Conservation (phyloP, 2,113 vertebrate genomes). For the Colius striatus region DNA sequence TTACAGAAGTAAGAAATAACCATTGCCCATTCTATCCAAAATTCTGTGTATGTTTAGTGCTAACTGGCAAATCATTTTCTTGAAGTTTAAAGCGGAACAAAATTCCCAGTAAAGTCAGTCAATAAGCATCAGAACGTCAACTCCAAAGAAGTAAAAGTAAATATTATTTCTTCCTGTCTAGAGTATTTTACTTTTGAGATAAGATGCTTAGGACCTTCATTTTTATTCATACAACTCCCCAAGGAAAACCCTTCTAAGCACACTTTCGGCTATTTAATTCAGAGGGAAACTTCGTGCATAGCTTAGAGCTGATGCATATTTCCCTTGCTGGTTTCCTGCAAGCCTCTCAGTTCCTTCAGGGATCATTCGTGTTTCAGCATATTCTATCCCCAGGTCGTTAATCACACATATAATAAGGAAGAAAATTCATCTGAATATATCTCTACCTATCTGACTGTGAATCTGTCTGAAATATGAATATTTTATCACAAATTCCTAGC, state of each 20-base stretch:
- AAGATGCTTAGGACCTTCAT: constrained; percentile 5
- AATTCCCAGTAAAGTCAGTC: not conserved
- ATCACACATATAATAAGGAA: not conserved
- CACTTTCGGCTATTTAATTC: constrained; percentile 31
- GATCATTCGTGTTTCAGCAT: not conserved
- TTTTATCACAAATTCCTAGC: not conserved
- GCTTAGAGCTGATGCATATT: constrained; percentile 37
- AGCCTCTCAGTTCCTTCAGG: constrained; percentile 1
- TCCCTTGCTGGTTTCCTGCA: constrained; percentile 46
- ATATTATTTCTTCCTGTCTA: constrained; percentile 44
- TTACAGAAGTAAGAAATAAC: not conserved
- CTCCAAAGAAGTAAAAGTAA: constrained; percentile 13
- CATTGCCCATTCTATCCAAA: not conserved
- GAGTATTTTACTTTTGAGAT: constrained; percentile 34
- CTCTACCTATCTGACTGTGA: not conserved
- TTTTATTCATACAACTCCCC: constrained; percentile 26
- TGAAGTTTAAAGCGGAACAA: not conserved
- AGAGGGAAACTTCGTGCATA: constrained; percentile 32
- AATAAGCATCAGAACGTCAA: not conserved
- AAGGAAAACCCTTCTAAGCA: constrained; percentile 1
- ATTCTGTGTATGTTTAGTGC: not conserved
- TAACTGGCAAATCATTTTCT: not conserved
- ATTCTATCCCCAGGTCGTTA: not conserved
- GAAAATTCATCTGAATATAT: not conserved
- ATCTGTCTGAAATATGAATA: not conserved